Evolutionary conservation across 2,797 vertebrate genomes (phyloP).

Genomic region (Xenopus petersii): DNA sequence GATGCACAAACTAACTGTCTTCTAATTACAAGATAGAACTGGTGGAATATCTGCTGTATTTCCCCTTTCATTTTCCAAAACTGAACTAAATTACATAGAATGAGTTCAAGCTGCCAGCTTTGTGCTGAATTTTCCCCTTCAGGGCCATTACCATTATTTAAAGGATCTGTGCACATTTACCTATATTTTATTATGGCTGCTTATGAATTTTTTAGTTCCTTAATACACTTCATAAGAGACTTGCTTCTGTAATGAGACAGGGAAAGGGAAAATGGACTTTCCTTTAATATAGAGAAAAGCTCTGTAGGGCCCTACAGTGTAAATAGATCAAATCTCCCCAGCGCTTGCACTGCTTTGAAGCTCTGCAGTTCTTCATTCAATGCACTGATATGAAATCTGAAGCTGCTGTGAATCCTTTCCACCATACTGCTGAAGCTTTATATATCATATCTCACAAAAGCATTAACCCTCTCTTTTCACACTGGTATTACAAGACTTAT

Average conservation of each 20-base stretch:
- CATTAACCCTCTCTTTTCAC: too few relatives aligned
- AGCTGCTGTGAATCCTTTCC: neutral
- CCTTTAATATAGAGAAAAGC: conserved; percentile 2
- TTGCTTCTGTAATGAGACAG: conserved; percentile 1
- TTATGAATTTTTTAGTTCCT: neutral
- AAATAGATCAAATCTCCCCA: conserved; percentile 2
- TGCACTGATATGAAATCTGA: neutral
- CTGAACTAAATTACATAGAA: conserved; percentile 13
- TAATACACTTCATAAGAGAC: conserved; percentile 8
- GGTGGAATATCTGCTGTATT: conserved; percentile 1
- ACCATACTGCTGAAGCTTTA: neutral
- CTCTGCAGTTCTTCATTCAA: neutral
- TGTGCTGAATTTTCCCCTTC: neutral
- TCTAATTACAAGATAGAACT: conserved; percentile 14
- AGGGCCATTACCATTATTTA: conserved; percentile 11
- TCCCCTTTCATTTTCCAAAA: conserved; percentile 3
- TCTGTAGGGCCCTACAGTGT: conserved; percentile 1
- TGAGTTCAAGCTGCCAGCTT: neutral
- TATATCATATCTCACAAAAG: neutral
- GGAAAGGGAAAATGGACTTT: conserved; percentile 3
- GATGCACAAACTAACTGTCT: conserved; percentile 12
- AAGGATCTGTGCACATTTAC: neutral
- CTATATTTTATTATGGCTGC: neutral
- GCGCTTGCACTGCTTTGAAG: neutral
- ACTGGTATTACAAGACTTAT: too few relatives aligned